Evolutionary conservation across 2,797 vertebrate genomes (phyloP), one percentile per base, ranked within the genome.

Genomic region (Oophaga sylvatica): DNA sequence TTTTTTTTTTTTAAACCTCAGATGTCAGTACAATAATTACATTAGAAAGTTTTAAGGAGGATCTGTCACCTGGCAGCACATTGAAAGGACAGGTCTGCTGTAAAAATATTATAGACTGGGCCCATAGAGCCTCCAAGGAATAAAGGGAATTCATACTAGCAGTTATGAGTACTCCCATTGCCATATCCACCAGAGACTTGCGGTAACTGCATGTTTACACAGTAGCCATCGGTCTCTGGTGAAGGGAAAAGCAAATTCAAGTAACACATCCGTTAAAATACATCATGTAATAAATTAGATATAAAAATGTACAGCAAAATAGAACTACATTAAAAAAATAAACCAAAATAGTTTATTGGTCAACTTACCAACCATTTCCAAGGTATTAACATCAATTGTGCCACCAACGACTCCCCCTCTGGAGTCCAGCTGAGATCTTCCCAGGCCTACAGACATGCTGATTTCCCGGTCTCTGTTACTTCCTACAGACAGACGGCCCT

Each of bases 311-410:
- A 15, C 56, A 60, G 9, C 26, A 68, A 84, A 31, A 29, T 16
- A 11, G 0, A 85, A 67, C 56, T 65, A 17, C 29, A 35, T 70
- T 17, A 35, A 16, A 35, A 35, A 31, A 35, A 17, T 7, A 3
- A 4, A 15, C 5, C 1, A 4, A 35, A 70, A 75, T 48, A 22
- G 41, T 48, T 19, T 60, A 53, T 45, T 15, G 7, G 45, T 7
- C 91, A 94, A 99, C 98, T 96, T 95, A 99, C 98, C 98, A 91
- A 99, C 98, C 98, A 99, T 99, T 96, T 99, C 97, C 93, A 99
- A 94, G 84, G 98, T 97, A 92, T 99, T 99, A 84, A 99, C 98
- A 87, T 99, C 98, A 86, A 99, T 98, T 90, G 99, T 99, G 87
- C 98, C 98, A 48, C 98, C 98, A 94, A 99, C 98, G 87, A 99